Conservation (phyloP, 2,797 vertebrate genomes). For the Pelobates cultripes region DNA sequence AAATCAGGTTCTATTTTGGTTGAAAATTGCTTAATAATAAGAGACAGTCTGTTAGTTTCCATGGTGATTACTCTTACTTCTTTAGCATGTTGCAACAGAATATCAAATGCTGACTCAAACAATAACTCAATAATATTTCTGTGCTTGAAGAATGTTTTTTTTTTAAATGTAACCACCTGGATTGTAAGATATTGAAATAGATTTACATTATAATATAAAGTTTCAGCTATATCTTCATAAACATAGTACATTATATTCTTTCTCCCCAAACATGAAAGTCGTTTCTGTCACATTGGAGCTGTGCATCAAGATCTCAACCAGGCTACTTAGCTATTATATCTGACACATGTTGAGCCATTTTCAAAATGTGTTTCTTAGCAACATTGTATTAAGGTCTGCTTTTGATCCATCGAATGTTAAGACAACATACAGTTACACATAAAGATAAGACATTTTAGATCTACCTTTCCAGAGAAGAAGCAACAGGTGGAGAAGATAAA, state of each 20-base stretch:
- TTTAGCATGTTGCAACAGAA: too few species aligned
- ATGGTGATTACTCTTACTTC: too few species aligned
- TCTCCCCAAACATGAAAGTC: slow-evolving; percentile 11
- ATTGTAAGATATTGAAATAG: not conserved
- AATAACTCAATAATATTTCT: not conserved
- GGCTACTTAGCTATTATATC: slow-evolving; percentile 26
- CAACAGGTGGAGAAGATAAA: not conserved
- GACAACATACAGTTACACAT: slow-evolving; percentile 14
- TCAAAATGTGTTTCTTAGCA: slow-evolving; percentile 37
- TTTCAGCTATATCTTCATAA: slow-evolving; percentile 7
- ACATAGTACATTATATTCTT: not conserved
- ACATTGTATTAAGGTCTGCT: slow-evolving; percentile 31
- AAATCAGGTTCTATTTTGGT: too few species aligned
- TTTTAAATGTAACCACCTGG: not conserved
- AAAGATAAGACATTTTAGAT: too few species aligned
- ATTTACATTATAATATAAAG: slow-evolving; percentile 11
- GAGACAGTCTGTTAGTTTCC: too few species aligned
- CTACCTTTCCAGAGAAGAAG: not conserved
- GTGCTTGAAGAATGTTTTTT: not conserved
- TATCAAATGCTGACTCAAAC: too few species aligned
- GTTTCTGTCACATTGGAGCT: not conserved
- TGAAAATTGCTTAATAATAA: too few species aligned
- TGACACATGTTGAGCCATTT: slow-evolving; percentile 40
- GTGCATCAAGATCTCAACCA: slow-evolving; percentile 12
- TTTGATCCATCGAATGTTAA: slow-evolving; percentile 31